phyloP scores from a whole-genome alignment of 2,888 invertebrate species.

The Lomographa bimaculata region DNA sequence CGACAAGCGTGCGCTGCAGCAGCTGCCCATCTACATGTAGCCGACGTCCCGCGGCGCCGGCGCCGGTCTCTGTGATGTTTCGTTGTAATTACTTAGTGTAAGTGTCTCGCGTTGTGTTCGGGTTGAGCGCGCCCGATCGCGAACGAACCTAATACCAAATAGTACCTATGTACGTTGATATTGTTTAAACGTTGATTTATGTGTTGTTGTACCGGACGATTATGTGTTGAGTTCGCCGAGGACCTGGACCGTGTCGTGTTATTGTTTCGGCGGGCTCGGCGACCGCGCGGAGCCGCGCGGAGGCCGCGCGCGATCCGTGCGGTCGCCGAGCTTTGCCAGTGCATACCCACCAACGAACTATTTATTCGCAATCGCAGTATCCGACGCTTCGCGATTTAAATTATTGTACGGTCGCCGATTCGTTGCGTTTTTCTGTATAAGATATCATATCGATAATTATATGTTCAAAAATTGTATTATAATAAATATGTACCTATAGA shows the following conservation, averaged over 20 bases:
- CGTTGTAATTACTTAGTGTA: slow-evolving; percentile 73
- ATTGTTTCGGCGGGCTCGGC: slow-evolving; percentile 34
- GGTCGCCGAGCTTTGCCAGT: slow-evolving; percentile 30
- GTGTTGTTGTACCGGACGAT: slow-evolving; percentile 69
- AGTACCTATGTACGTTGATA: slow-evolving; percentile 75
- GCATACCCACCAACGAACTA: slow-evolving; percentile 70
- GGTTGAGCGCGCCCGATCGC: slow-evolving; percentile 39
- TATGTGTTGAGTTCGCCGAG: slow-evolving; percentile 41
- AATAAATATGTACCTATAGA: slow-evolving; percentile 80
- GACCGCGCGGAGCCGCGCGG: slow-evolving; percentile 31
- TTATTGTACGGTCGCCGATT: slow-evolving; percentile 76
- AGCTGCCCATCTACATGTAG: slow-evolving; percentile 82
- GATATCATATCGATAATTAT: slow-evolving; percentile 82
- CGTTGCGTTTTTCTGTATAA: slow-evolving; percentile 80
- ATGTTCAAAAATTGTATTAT: slow-evolving; percentile 82
- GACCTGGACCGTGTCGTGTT: slow-evolving; percentile 33
- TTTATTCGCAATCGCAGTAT: slow-evolving; percentile 76
- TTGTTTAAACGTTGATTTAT: slow-evolving; percentile 73
- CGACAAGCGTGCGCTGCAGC: slow-evolving; percentile 79
- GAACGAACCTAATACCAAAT: slow-evolving; percentile 73
- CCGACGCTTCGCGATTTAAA: slow-evolving; percentile 71
- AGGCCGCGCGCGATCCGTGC: slow-evolving; percentile 28
- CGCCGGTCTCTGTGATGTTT: slow-evolving; percentile 71
- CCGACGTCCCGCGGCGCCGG: slow-evolving; percentile 41
- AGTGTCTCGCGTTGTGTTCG: slow-evolving; percentile 47